Base-by-base conservation (phyloP, 2,797 vertebrate species). In the Gymnopithys bicolor region DNA sequence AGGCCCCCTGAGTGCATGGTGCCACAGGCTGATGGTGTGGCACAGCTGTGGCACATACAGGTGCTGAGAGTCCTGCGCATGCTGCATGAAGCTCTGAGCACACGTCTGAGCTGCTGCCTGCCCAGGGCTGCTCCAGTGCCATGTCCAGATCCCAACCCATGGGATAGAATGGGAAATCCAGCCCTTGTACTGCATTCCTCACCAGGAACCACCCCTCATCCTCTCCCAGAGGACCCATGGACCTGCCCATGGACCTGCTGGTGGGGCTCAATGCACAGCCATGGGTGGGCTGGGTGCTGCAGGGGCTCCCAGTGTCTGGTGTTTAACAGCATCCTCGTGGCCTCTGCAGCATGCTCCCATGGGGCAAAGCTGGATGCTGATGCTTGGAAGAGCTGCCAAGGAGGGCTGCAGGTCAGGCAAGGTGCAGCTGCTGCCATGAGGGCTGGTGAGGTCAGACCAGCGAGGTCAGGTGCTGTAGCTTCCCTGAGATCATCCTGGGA, bases 251-350 rank as follows among this genome's bases (percentile, higher is more conserved):
- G 4, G 33, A 13, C 12, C 51, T 43, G 60, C 73, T 1, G 5
- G 10, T 27, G 48, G 35, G 45, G 27, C 1, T 5, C n/a, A 5
- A 1, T 0, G 37, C 19, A 27, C 73, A 21, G 17, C 27, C 37
- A 7, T 0, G 4, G 64, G 23, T n/a, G 49, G 16, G 48, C 69
- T 45, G 51, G 11, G 15, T n/a, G 80, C 30, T 25, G 23, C 4
- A 5, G 22, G 23, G 59, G 45, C 60, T 67, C 52, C 55, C 2
- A 9, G 28, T 1, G 28, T 9, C 63, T 2, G 7, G 22, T 1
- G 25, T 19, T n/a, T 10, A 12, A 33, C 0, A 0, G 58, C n/a
- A 32, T 9, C 17, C 21, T 48, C 0, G 0, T 2, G 25, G 46
- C 35, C 39, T 16, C 33, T 10, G 10, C 46, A 18, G 68, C 62